These are phyloP conservation scores for Choristoneura fumiferana DNA, from an alignment of 1,140 invertebrate species.

Conservation along the genomic window DNA sequence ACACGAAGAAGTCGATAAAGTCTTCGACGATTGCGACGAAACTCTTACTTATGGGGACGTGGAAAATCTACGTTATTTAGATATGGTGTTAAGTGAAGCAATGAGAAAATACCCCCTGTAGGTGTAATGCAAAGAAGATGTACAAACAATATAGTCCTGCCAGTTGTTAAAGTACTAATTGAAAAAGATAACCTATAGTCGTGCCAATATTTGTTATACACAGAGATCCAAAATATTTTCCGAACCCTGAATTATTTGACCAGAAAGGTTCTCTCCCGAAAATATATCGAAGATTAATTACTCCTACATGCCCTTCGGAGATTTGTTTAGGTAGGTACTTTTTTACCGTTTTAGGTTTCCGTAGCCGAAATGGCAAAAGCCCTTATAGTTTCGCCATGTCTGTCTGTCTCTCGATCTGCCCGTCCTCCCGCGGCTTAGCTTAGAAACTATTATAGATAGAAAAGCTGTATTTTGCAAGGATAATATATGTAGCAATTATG, in stretches of 20 bases:
- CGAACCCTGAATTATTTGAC: conserved; percentile 81
- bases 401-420: too few relatives aligned
- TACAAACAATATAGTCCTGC: conserved; percentile 65
- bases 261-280: conserved; percentile 79
- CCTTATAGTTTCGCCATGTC: too few relatives aligned
- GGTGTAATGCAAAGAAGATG: conserved; percentile 62
- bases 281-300: conserved; percentile 66
- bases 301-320: conserved; percentile 84
- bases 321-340: conserved; percentile 81
- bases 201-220: conserved; percentile 81
- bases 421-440: too few relatives aligned
- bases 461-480: too few relatives aligned
- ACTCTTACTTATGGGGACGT: conserved; percentile 62
- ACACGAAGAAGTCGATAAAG: conserved; percentile 61
- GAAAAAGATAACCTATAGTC: conserved; percentile 71
- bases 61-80: conserved; percentile 69
- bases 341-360: not conserved
- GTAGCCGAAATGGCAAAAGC: too few relatives aligned
- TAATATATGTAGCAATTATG: too few relatives aligned
- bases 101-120: conserved; percentile 76
- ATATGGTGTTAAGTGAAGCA: conserved; percentile 65
- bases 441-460: too few relatives aligned
- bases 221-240: conserved; percentile 77
- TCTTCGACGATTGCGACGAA: conserved; percentile 42
- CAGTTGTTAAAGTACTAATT: conserved; percentile 58